phyloP scores from a whole-genome alignment of 2,888 invertebrate genomes.

The Cryptocheilus praepositus region DNA sequence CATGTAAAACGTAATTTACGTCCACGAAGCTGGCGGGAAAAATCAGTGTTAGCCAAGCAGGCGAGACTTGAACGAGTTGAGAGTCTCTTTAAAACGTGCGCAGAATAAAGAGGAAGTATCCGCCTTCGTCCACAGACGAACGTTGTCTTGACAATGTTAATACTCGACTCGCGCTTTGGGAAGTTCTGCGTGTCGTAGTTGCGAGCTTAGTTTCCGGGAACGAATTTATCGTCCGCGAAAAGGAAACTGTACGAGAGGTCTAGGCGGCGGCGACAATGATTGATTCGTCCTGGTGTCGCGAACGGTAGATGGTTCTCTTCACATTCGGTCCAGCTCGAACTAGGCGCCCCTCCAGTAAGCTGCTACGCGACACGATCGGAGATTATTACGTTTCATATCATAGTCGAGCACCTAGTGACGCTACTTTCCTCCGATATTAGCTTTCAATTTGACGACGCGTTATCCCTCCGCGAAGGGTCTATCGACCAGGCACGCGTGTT shows the following conservation, averaged over 20 bases:
- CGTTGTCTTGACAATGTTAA: no score
- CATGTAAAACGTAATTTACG: no score
- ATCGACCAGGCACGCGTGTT: not conserved
- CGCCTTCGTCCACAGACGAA: not conserved
- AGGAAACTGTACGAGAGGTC: not conserved
- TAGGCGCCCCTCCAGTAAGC: not conserved
- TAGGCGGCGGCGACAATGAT: conserved; percentile 24
- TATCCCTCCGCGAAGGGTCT: conserved; percentile 13
- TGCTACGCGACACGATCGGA: conserved; percentile 10
- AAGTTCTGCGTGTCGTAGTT: no score
- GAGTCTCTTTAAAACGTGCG: not conserved
- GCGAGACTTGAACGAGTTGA: no score
- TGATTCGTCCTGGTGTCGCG: conserved; percentile 18
- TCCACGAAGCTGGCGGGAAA: no score
- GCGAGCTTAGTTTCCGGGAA: conserved; percentile 23
- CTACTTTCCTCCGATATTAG: conserved; percentile 34
- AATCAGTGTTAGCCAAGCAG: no score
- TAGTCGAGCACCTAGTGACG: not conserved
- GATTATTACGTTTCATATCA: conserved; percentile 42
- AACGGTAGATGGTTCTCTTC: not conserved
- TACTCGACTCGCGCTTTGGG: not conserved
- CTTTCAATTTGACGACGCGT: conserved; percentile 37
- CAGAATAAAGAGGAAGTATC: not conserved
- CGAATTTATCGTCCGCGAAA: conserved; percentile 28
- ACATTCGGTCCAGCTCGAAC: not conserved